Evolutionary conservation across 2,888 invertebrate species (phyloP).

Genomic region (Erebia epiphron): DNA sequence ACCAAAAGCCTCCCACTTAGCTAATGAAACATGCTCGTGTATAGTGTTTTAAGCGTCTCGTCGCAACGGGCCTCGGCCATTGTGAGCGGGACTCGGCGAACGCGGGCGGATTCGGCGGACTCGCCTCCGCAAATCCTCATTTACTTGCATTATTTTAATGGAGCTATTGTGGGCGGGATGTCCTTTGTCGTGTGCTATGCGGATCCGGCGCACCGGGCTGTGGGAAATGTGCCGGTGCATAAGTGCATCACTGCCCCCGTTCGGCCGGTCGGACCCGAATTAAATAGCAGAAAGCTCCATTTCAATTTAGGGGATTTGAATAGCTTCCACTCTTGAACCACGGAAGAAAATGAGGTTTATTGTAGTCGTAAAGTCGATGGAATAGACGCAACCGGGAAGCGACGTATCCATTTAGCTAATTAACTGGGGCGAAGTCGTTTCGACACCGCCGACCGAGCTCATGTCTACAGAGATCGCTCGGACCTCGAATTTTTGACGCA

Average conservation of each 20-base stretch:
- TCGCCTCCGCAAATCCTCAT: conserved; percentile 80
- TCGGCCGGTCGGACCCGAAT: conserved; percentile 61
- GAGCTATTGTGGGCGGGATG: conserved; percentile 80
- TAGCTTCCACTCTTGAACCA: conserved; percentile 48
- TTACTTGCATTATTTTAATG: conserved; percentile 84
- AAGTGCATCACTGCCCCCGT: conserved; percentile 75
- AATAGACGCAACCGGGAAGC: conserved; percentile 58
- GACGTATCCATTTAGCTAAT: conserved; percentile 76
- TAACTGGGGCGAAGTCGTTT: conserved; percentile 68
- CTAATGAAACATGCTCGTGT: conserved; percentile 84
- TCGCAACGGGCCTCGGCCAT: conserved; percentile 61
- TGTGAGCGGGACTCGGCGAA: conserved; percentile 62
- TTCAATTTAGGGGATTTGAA: conserved; percentile 62
- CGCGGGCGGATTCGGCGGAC: conserved; percentile 71
- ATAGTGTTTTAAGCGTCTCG: conserved; percentile 74
- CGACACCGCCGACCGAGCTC: conserved; percentile 48
- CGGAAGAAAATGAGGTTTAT: conserved; percentile 57
- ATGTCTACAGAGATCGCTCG: conserved; percentile 70
- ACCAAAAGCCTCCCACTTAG: conserved; percentile 84
- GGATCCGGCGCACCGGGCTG: conserved; percentile 66
- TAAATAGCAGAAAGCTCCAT: conserved; percentile 62
- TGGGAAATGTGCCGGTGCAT: conserved; percentile 76
- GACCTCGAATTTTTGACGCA: conserved; percentile 47
- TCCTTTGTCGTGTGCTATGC: conserved; percentile 76
- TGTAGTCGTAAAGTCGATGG: conserved; percentile 53